Percentiles rank a stretch among this genome's conserved stretches.
phyloP scores from a whole-genome alignment of 1,140 invertebrate genomes.

The Microplitis demolitor region DNA sequence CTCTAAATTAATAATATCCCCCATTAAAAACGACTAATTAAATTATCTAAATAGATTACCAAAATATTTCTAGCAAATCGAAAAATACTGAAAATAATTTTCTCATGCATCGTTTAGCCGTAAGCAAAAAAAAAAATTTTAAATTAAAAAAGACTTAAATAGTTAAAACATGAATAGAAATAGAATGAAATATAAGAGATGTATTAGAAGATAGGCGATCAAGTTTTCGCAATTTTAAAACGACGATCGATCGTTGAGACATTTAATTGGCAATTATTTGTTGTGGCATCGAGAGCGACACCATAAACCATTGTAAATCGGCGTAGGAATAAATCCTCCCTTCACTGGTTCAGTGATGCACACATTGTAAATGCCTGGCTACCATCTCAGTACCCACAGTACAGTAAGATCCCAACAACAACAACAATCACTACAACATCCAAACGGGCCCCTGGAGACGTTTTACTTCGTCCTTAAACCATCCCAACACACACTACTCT shows the following conservation, averaged over 20 bases:
- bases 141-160: not conserved
- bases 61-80: too few species aligned
- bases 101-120: not conserved
- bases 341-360: constrained; percentile 21
- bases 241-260: constrained; percentile 41
- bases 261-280: constrained; percentile 56
- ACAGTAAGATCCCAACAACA: too few species aligned
- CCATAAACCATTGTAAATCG: constrained; percentile 53
- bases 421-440: not conserved
- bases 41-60: too few species aligned
- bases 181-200: not conserved
- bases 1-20: too few species aligned
- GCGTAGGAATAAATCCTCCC: constrained; percentile 45
- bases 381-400: not conserved
- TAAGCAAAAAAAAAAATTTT: not conserved
- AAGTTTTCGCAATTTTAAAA: constrained; percentile 35
- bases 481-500: too few species aligned
- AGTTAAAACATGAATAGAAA: not conserved
- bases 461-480: not conserved
- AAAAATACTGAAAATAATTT: not conserved
- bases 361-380: not conserved
- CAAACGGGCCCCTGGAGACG: not conserved
- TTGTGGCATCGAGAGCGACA: constrained; percentile 47
- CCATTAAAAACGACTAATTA: too few species aligned
- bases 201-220: not conserved